phyloP scores from a whole-genome alignment of 2,797 vertebrate genomes.

The Pagetopsis macropterus region DNA sequence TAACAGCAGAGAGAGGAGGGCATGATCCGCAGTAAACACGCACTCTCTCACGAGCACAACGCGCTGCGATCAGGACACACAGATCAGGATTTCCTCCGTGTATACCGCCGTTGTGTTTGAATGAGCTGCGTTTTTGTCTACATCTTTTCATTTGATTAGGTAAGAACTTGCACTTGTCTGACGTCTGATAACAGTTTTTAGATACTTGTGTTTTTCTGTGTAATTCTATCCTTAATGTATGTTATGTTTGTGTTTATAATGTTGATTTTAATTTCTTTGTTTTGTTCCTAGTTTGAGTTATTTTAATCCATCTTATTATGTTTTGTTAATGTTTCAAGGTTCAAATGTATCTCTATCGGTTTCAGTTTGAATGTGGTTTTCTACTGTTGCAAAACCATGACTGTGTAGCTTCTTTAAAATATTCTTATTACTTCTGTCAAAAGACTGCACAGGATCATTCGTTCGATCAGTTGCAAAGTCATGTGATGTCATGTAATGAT shows the following conservation, averaged over 20 bases:
- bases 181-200: no score
- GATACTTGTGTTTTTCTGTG: background rate
- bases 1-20: slow-evolving; percentile 4
- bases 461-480: no score
- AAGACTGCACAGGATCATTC: background rate
- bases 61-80: background rate
- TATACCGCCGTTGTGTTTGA: background rate
- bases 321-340: background rate
- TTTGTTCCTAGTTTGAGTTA: background rate
- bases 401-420: background rate
- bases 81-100: background rate
- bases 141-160: background rate
- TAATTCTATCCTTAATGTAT: no score
- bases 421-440: background rate
- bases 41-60: background rate
- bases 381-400: background rate
- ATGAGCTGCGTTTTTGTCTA: background rate
- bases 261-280: background rate
- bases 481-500: no score
- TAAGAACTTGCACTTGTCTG: background rate
- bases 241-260: no score
- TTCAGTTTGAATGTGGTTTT: background rate
- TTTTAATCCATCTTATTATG: background rate
- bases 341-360: rapidly evolving
- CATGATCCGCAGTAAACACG: slow-evolving; percentile 26